Conservation (phyloP, 2,888 invertebrate genomes). For the Lamellibrachia columna region DNA sequence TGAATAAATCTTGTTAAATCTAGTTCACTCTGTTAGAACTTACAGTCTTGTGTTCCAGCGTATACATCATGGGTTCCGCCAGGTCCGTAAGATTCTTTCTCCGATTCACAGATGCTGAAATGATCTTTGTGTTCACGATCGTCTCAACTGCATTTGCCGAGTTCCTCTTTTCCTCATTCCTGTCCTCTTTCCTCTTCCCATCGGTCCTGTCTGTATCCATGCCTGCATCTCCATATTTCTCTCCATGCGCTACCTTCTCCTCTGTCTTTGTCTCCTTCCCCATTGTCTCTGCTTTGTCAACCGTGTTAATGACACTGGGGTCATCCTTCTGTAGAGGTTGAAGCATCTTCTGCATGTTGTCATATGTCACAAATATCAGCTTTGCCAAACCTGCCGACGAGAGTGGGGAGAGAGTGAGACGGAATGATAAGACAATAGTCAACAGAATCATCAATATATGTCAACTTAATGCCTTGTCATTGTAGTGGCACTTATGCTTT, state of each 20-base stretch:
- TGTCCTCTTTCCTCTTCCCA: not conserved
- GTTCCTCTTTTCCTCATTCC: not conserved
- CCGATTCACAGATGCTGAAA: constrained; percentile 56
- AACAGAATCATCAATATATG: not conserved
- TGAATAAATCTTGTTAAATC: too few species aligned
- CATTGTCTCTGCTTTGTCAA: not conserved
- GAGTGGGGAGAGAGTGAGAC: not conserved
- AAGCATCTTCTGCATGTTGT: constrained; percentile 51
- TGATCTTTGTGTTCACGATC: constrained; percentile 54
- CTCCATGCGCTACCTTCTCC: not conserved
- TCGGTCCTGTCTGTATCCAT: not conserved
- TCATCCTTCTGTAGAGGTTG: constrained; percentile 29
- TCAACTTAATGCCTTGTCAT: not conserved
- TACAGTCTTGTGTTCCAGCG: constrained; percentile 76
- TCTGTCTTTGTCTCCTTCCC: not conserved
- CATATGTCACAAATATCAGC: constrained; percentile 56
- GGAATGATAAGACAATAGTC: not conserved
- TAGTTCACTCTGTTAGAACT: constrained; percentile 19
- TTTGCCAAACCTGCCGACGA: constrained; percentile 50
- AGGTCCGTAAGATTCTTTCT: constrained; percentile 30
- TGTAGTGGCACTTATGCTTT: not conserved
- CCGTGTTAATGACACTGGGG: not conserved
- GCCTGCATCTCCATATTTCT: not conserved
- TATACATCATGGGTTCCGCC: constrained; percentile 79
- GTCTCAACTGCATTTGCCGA: not conserved